Conservation (phyloP, 2,113 vertebrate species). For the cat (Felis catus) region DNA sequence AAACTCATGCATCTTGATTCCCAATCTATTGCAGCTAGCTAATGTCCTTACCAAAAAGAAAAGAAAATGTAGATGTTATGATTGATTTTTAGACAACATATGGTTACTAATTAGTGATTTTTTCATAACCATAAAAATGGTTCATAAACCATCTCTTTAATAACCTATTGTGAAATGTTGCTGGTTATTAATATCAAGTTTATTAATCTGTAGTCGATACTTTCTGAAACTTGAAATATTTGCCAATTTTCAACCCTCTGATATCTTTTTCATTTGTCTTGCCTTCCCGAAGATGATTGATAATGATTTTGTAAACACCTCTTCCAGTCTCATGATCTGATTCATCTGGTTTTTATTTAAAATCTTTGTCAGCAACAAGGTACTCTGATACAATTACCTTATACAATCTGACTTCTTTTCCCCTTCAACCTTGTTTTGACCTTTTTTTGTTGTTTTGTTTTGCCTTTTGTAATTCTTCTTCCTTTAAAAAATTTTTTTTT, state of each 20-base stretch:
- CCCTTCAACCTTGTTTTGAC: background rate
- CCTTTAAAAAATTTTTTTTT: background rate
- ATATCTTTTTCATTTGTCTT: background rate
- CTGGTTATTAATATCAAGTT: background rate
- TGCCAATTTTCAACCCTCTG: background rate
- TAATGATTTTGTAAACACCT: background rate
- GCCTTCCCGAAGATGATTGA: background rate
- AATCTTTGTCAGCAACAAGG: background rate
- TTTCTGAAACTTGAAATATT: conserved; percentile 25
- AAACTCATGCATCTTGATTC: background rate
- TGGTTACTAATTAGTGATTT: background rate
- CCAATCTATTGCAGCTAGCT: background rate
- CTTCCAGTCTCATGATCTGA: background rate
- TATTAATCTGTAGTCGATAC: background rate
- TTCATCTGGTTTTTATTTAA: conserved; percentile 7
- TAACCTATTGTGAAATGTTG: background rate
- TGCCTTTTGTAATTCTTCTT: background rate
- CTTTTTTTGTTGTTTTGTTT: background rate
- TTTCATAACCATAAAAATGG: too few relatives aligned
- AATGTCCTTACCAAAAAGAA: background rate
- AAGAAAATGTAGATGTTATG: background rate
- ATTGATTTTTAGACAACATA: background rate
- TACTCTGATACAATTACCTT: background rate
- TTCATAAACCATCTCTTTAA: background rate
- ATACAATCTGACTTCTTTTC: background rate